A percentile compares a stretch with the other conserved stretches of the same genome.
Evolutionary conservation across 2,888 invertebrate species (phyloP).

Genomic region (Caenorhabditis sp.): DNA sequence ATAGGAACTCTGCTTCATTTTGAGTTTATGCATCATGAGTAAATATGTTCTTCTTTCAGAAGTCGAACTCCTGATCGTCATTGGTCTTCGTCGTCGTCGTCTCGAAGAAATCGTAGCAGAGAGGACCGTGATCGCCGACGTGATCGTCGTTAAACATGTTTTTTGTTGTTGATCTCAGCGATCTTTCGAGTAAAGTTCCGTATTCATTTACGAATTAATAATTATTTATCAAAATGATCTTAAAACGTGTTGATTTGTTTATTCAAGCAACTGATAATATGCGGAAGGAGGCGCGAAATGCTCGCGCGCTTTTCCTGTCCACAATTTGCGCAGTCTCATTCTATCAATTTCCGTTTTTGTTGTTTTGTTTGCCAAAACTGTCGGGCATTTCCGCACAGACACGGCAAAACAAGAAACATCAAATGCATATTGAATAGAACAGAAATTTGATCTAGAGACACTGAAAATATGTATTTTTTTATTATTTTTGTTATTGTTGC

Average conservation of each 20-base stretch:
- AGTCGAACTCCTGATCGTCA: neutral
- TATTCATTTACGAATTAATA: neutral
- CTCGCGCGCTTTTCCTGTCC: neutral
- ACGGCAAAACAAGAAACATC: neutral
- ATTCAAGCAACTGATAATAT: neutral
- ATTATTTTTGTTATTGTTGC: too few species aligned
- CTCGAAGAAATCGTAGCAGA: neutral
- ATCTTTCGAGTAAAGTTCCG: neutral
- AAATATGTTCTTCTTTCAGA: neutral
- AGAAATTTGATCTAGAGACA: neutral
- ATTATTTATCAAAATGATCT: neutral
- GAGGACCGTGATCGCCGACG: neutral
- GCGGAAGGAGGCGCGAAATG: slow-evolving; percentile 1
- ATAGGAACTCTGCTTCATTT: neutral
- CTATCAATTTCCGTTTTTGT: slow-evolving; percentile 1
- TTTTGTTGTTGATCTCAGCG: neutral
- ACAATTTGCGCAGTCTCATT: neutral
- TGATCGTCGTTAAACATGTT: slow-evolving; percentile 3
- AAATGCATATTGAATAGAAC: too few species aligned
- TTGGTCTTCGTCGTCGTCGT: neutral
- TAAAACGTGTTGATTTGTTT: neutral
- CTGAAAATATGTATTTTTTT: neutral
- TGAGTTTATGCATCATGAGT: neutral
- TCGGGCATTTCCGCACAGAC: neutral
- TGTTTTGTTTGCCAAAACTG: neutral